Percentiles rank a stretch among this genome's conserved stretches.
Evolutionary conservation across 2,797 vertebrate species (phyloP).

Genomic region (Brotula barbata): DNA sequence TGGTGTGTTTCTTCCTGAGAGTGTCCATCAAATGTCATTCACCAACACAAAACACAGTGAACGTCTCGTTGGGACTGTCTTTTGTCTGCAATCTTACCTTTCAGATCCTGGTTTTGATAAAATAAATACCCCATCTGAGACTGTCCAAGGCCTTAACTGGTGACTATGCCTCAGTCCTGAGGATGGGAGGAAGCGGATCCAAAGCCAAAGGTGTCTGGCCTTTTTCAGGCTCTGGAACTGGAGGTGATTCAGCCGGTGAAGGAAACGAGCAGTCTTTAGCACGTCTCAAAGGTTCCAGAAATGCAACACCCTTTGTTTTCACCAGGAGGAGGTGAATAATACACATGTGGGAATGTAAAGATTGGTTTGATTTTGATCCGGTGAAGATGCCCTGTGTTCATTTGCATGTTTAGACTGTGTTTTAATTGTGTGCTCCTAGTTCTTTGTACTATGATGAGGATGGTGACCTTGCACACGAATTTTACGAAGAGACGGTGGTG

Average conservation of each 20-base stretch:
- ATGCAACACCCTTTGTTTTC: conserved; percentile 89
- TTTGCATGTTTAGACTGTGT: not conserved
- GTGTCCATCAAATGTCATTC: too few species aligned
- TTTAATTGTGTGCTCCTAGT: conserved; percentile 70
- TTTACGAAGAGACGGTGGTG: conserved; percentile 96
- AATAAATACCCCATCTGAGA: conserved; percentile 17
- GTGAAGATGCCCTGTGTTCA: not conserved
- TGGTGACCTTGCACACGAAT: conserved; percentile 97
- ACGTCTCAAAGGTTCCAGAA: conserved; percentile 81
- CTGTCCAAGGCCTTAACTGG: conserved; percentile 33
- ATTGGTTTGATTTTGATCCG: not conserved
- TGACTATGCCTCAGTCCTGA: conserved; percentile 80
- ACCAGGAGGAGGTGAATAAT: conserved; percentile 88
- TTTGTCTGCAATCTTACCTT: conserved; percentile 17
- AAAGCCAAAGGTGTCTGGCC: conserved; percentile 91
- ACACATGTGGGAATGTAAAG: not conserved
- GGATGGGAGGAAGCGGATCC: conserved; percentile 92
- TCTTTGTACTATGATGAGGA: conserved; percentile 98
- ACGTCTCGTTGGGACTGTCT: conserved; percentile 3
- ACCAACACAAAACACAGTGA: not conserved
- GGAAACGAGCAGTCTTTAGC: conserved; percentile 86
- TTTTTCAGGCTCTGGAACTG: conserved; percentile 82
- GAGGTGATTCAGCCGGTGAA: conserved; percentile 73
- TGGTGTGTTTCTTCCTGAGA: too few species aligned
- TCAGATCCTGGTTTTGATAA: conserved; percentile 45